Evolutionary conservation across 2,888 invertebrate genomes (phyloP), one percentile per base, ranked within the genome.

Genomic region (Agrypnus murinus): DNA sequence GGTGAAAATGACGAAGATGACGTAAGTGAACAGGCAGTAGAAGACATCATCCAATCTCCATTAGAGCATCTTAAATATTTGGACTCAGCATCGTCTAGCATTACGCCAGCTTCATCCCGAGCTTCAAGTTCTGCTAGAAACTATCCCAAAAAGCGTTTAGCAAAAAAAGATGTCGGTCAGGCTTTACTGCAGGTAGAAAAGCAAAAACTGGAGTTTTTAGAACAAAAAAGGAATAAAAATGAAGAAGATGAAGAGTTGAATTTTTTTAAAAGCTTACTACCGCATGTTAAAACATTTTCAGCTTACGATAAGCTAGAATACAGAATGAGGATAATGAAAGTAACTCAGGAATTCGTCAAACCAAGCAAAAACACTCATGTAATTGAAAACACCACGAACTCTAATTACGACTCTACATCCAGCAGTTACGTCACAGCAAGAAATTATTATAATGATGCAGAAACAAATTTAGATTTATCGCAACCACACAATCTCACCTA

Each of bases 241-340:
- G 14, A 14, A 0, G 45, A 43, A 6, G 46, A 60, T 25, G 60
- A 60, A 0, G 45, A 60, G 14, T 6, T n/a, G 25, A 9, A 34
- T 6, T 60, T 60, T 60, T 60, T 60, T 46, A 25, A 60, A 60
- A 60, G 60, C 12, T 31, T 60, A n/a, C 34, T 60, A 25, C 60
- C 60, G 3, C 32, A 46, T 12, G 40, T 60, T n/a, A n/a, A n/a
- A n/a, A n/a, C n/a, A n/a, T n/a, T n/a, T n/a, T n/a, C n/a, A n/a
- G n/a, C n/a, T n/a, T n/a, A n/a, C n/a, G n/a, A n/a, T n/a, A n/a
- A n/a, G n/a, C n/a, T n/a, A n/a, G n/a, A n/a, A n/a, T n/a, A n/a
- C n/a, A n/a, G n/a, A n/a, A n/a, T n/a, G n/a, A n/a, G n/a, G n/a
- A n/a, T n/a, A n/a, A n/a, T n/a, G n/a, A n/a, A n/a, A n/a, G n/a